These are phyloP conservation scores for Lobophora halterata DNA, from an alignment of 2,888 invertebrate species.

Conservation along the genomic window DNA sequence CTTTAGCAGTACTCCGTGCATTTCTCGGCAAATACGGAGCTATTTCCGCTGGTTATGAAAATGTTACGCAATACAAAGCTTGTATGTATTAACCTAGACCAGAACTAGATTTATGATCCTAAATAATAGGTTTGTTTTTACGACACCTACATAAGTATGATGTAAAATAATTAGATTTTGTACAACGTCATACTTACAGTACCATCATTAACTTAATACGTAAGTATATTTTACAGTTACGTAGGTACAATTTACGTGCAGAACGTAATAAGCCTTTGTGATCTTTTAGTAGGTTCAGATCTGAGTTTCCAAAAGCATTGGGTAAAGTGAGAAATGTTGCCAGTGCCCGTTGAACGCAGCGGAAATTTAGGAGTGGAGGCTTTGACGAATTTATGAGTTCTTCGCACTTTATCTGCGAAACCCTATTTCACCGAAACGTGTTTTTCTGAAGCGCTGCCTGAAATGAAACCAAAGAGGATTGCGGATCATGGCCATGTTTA, in stretches of 20 bases:
- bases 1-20: slow-evolving; percentile 40
- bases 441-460: slow-evolving; percentile 28
- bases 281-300: no score
- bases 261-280: no score
- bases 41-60: slow-evolving; percentile 36
- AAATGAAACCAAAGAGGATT: slow-evolving; percentile 22
- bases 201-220: no score
- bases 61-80: slow-evolving; percentile 26
- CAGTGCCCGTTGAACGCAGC: slow-evolving; percentile 24
- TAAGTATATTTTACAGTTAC: no score
- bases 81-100: slow-evolving; percentile 18
- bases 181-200: no score
- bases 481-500: slow-evolving; percentile 12
- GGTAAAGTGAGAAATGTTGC: slow-evolving; percentile 17
- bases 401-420: slow-evolving; percentile 30
- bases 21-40: slow-evolving; percentile 35
- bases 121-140: slow-evolving; percentile 19
- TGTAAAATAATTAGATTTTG: no score
- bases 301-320: slow-evolving; percentile 10
- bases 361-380: slow-evolving; percentile 32
- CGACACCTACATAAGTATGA: no score
- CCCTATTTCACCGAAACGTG: slow-evolving; percentile 30
- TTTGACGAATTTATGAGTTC: slow-evolving; percentile 35
- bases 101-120: slow-evolving; percentile 28
- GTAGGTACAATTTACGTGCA: no score